Evolutionary conservation across 92 coral and sea anemone genomes (phyloP), one percentile per base, ranked within the genome.

Genomic region (Phymanthus crucifer): DNA sequence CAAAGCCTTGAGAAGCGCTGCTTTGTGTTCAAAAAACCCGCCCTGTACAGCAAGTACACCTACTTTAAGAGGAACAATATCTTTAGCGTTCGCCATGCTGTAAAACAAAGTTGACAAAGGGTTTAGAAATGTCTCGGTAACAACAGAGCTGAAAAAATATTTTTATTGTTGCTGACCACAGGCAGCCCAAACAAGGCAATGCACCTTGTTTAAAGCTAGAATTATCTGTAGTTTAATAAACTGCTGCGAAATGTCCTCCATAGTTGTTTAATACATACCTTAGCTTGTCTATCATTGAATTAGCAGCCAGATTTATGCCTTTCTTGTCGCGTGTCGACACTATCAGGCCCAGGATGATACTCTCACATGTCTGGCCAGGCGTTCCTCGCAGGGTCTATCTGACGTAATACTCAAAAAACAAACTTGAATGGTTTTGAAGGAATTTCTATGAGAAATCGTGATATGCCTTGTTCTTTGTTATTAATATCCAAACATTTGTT

Each of bases 41-140:
- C 99, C 99, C 43, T 95, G 99, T 48, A 95, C 83, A 19, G 98
- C 99, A 65, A 95, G 81, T 50, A 95, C 88, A 8, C 99, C 99
- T 10, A 95, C 73, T 4, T 78, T 68, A 29, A 95, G 33, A 9
- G 56, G 3, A 18, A 75, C 78, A 0, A n/a, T 13, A 7, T 70
- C 58, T 48, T 69, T 13, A 27, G 74, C 87, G n/a, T 73, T 83
- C 89, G 77, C 86, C 58, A 68, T 86, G 67, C 34, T 68, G 32
- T 27, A 23, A 43, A 14, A 33, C 23, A n/a, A 43, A 32, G 34
- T 70, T 32, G 26, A 32, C 10, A 32, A 21, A 72, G 18, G 17
- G 4, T 11, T 11, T 17, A 36, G 6, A 23, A 14, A 24, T 45
- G 8, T 16, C 68, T 61, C 29, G 68, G 68, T 27, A 61, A 61